Evolutionary conservation across 2,888 invertebrate species (phyloP), one percentile per base, ranked within the genome.

Genomic region (Drosophila atripex): DNA sequence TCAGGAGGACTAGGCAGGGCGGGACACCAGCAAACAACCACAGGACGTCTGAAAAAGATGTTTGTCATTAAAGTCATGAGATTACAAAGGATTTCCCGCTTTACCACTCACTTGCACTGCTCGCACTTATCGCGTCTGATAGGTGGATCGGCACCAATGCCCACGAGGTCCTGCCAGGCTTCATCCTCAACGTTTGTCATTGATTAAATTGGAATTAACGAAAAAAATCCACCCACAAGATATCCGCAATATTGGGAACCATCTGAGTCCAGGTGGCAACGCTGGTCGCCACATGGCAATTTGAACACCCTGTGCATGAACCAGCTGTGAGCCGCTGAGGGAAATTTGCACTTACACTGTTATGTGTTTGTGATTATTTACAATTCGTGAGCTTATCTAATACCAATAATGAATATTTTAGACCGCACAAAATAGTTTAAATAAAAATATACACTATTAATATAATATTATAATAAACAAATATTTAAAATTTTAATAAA

Each of bases 1-100:
- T 98, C 88, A 46, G 94, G 95, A 56, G 94, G 93, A 55, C 93
- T 92, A 7, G 98, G 97, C 70, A 98, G 92, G 45, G 95, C 96
- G 38, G 94, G 93, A 91, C 98, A 98, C 97, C 97, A 98, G 90
- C 98, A 98, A n/a, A 97, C 97, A 45, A 93, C 94, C 30, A 92
- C 90, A 3, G 98, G 98, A 75, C 98, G 94, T 75, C 98, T 98
- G 25, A 5, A 2, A 32, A 45, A 7, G 6, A 32, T 46, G 18
- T 43, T 1, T 21, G 18, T 8, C 4, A 39, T 41, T 41, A 8
- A 8, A 18, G 6, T 9, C 11, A 3, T 7, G 5, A 2, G 46
- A 39, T 39, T 39, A 23, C 9, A 5, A 5, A 1, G 8, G 3
- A 35, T 47, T 53, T 0, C 39, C 14, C 1, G 30, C 12, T 53